These are phyloP conservation scores for Anodontia alba DNA, from an alignment of 2,888 invertebrate species.

Conservation along the genomic window DNA sequence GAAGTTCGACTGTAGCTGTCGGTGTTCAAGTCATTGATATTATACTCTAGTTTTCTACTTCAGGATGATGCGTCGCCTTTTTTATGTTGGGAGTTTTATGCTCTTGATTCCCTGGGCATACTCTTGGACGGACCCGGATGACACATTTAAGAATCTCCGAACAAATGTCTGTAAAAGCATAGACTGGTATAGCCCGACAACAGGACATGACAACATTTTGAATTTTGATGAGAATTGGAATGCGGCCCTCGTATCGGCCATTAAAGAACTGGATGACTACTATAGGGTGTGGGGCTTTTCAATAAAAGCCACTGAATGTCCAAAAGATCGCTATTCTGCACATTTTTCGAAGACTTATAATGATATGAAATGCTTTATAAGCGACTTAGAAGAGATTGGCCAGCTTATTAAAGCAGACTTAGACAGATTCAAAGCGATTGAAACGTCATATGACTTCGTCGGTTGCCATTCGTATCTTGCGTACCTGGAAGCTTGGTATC, in stretches of 20 bases:
- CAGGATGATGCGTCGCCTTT: neutral
- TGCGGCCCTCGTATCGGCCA: neutral
- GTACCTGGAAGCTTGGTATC: neutral
- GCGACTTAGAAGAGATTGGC: neutral
- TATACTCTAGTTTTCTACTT: too few species aligned
- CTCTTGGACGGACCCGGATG: neutral
- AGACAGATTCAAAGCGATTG: neutral
- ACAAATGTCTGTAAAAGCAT: neutral
- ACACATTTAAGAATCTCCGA: neutral
- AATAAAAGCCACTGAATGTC: neutral
- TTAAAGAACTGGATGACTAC: neutral
- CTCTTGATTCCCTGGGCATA: neutral
- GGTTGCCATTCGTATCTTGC: neutral
- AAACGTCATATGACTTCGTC: too few species aligned
- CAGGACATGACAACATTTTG: neutral
- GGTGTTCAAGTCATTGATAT: too few species aligned
- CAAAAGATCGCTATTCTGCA: neutral
- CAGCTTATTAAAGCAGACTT: neutral
- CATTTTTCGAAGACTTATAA: neutral
- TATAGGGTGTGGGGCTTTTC: neutral
- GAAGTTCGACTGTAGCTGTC: too few species aligned
- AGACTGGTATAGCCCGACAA: neutral
- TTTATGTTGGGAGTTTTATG: neutral
- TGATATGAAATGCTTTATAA: neutral
- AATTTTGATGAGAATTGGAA: neutral